phyloP scores from a whole-genome alignment of 2,888 invertebrate genomes.

The Uloborus plumipes region DNA sequence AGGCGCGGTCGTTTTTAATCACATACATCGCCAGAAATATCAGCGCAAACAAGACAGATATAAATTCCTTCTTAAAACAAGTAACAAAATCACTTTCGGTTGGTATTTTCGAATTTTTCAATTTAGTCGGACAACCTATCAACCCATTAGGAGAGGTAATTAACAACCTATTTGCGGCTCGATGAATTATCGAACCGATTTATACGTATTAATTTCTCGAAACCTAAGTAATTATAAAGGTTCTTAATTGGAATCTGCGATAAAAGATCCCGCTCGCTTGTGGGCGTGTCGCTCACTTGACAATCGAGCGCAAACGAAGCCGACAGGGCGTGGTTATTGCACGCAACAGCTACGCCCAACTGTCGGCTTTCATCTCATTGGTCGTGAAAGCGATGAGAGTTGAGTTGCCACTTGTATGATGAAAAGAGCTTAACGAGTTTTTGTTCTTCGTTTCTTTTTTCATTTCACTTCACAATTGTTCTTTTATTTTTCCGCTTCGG shows the following conservation, averaged over 20 bases:
- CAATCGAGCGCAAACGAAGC: conserved; percentile 47
- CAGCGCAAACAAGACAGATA: conserved; percentile 39
- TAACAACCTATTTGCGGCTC: conserved; percentile 26
- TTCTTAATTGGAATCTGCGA: conserved; percentile 41
- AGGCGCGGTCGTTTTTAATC: conserved; percentile 6
- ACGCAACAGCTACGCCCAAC: conserved; percentile 55
- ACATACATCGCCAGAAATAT: too few relatives aligned
- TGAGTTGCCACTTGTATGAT: conserved; percentile 26
- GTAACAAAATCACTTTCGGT: conserved; percentile 3
- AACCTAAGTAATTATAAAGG: conserved; percentile 58
- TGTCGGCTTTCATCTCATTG: conserved; percentile 59
- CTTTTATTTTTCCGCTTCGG: background rate
- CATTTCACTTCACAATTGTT: background rate
- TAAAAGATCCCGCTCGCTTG: background rate
- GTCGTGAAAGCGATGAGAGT: conserved; percentile 53
- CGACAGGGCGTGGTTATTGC: conserved; percentile 59
- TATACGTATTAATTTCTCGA: conserved; percentile 57
- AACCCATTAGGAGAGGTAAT: conserved; percentile 51
- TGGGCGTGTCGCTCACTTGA: conserved; percentile 46
- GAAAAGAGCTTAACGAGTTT: conserved; percentile 23
- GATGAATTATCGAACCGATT: conserved; percentile 39
- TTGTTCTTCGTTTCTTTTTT: conserved; percentile 24
- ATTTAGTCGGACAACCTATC: conserved; percentile 37
- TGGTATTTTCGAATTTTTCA: conserved; percentile 39
- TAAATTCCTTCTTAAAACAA: conserved; percentile 31